Conservation (phyloP, 2,888 invertebrate species). For the Baronia brevicornis region DNA sequence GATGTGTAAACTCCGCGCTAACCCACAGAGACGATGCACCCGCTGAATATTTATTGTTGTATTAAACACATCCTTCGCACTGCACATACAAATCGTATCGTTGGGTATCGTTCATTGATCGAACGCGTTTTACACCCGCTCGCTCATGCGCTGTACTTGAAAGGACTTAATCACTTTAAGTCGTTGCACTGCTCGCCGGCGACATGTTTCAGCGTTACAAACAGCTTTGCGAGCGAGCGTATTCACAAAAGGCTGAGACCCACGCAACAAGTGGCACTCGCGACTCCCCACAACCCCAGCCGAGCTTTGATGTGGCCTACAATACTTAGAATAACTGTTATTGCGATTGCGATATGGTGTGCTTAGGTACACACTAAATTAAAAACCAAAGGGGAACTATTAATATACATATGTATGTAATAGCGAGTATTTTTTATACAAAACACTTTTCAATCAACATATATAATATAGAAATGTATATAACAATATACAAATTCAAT, state of each 20-base stretch:
- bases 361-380: too few relatives aligned
- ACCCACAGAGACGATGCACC: not conserved
- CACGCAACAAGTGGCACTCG: constrained; percentile 60
- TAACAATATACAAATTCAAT: too few relatives aligned
- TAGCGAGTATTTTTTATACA: too few relatives aligned
- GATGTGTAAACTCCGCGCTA: too few relatives aligned
- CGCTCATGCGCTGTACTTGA: constrained; percentile 20
- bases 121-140: not conserved
- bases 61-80: constrained; percentile 5
- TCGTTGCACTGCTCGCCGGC: too few relatives aligned
- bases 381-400: too few relatives aligned
- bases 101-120: constrained; percentile 8
- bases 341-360: not conserved
- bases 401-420: too few relatives aligned
- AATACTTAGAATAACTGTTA: constrained; percentile 4
- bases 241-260: constrained; percentile 46
- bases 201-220: constrained; percentile 39
- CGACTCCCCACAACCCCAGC: constrained; percentile 27
- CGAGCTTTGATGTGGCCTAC: constrained; percentile 7
- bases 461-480: too few relatives aligned
- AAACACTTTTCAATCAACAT: too few relatives aligned
- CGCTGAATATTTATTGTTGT: constrained; percentile 8
- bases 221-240: constrained; percentile 43
- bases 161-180: constrained; percentile 37
- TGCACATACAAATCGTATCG: constrained; percentile 4